Conservation (phyloP, 2,113 vertebrate species). For the Sigmodon hispidus region DNA sequence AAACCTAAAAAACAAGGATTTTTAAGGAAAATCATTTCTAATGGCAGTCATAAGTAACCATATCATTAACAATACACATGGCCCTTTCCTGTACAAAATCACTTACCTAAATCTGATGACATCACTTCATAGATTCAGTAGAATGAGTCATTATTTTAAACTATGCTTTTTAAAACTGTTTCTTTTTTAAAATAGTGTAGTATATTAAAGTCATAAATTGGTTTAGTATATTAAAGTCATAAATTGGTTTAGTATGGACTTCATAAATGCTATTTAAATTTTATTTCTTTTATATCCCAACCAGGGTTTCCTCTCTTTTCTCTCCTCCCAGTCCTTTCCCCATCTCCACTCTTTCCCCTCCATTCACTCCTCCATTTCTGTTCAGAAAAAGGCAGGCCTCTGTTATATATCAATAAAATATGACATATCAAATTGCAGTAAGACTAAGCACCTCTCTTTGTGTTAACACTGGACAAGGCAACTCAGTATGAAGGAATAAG, state of each 20-base stretch:
- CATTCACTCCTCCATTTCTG: background rate
- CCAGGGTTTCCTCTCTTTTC: background rate
- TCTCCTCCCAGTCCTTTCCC: background rate
- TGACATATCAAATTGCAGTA: background rate
- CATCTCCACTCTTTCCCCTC: background rate
- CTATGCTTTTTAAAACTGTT: constrained; percentile 25
- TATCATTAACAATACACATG: background rate
- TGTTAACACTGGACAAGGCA: background rate
- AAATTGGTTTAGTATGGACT: background rate
- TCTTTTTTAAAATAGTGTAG: background rate
- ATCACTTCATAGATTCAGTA: background rate
- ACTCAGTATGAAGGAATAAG: background rate
- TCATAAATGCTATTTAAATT: background rate
- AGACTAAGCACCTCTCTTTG: background rate
- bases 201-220: background rate
- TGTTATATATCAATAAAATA: background rate
- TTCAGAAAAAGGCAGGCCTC: background rate
- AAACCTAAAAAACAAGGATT: background rate
- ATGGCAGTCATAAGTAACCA: background rate
- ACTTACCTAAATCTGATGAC: background rate
- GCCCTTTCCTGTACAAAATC: background rate
- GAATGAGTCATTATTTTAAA: constrained; percentile 22
- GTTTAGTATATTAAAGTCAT: background rate
- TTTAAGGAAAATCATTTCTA: background rate
- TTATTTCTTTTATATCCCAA: background rate